Conservation (phyloP, 1,140 invertebrate genomes). For the Eurosta solidaginis region DNA sequence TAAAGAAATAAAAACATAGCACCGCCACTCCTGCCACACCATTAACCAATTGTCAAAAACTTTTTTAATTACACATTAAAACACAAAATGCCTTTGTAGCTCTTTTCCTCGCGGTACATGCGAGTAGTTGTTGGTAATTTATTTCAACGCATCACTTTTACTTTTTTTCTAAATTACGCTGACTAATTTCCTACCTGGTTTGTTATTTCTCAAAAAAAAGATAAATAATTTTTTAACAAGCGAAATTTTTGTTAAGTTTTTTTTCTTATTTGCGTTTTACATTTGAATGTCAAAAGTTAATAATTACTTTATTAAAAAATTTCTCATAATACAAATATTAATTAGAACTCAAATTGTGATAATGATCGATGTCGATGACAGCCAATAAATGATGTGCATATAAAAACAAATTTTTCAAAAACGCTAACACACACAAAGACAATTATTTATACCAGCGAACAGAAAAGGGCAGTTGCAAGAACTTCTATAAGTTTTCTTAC, state of each 20-base stretch:
- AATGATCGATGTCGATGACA: conserved; percentile 2
- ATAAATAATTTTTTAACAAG: background rate
- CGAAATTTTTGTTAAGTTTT: background rate
- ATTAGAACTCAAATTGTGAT: background rate
- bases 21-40: conserved; percentile 15
- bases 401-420: background rate
- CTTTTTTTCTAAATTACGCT: background rate
- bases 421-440: background rate
- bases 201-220: background rate
- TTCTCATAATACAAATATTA: background rate
- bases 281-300: conserved; percentile 12
- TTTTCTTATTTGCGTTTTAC: background rate
- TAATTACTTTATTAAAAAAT: background rate
- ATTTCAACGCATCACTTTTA: background rate
- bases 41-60: conserved; percentile 39
- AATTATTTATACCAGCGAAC: too few species aligned
- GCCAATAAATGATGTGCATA: background rate
- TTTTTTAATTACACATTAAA: conserved; percentile 52
- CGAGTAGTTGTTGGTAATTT: background rate
- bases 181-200: background rate
- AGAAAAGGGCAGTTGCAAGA: too few species aligned
- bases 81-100: conserved; percentile 20
- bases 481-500: too few species aligned
- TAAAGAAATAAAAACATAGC: background rate
- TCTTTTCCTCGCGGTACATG: background rate